These are phyloP conservation scores for Sarcophaga rosellei DNA, from an alignment of 2,888 invertebrate genomes.

Conservation along the genomic window DNA sequence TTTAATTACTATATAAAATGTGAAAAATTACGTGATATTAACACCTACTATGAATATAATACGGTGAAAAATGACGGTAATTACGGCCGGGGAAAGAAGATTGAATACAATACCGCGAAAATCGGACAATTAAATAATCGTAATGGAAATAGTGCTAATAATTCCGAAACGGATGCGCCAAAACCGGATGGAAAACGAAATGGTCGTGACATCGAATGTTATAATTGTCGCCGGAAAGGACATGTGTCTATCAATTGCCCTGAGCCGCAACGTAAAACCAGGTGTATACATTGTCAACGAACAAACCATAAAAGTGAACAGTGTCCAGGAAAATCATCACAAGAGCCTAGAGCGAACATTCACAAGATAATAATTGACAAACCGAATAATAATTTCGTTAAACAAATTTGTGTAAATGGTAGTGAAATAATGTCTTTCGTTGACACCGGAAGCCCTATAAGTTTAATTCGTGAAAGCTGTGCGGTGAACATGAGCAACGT, in stretches of 20 bases:
- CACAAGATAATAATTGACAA: conserved; percentile 23
- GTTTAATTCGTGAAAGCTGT: conserved; percentile 22
- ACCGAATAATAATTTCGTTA: background rate
- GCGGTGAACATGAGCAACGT: background rate
- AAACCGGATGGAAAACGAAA: conserved; percentile 12
- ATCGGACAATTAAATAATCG: background rate
- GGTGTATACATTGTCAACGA: conserved; percentile 16
- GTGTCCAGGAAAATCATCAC: conserved; percentile 2
- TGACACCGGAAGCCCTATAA: conserved; percentile 35
- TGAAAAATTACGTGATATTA: conserved; percentile 71
- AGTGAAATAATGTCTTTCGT: conserved; percentile 15
- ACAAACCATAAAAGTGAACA: conserved; percentile 37
- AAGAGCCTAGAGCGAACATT: conserved; percentile 9
- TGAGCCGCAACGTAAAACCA: conserved; percentile 24
- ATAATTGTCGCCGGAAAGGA: conserved; percentile 33
- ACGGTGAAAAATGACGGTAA: conserved; percentile 2
- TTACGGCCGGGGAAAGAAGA: conserved; percentile 12
- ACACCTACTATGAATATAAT: conserved; percentile 44
- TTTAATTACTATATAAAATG: conserved; percentile 76
- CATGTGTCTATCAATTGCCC: conserved; percentile 33
- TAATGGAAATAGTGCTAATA: conserved; percentile 11
- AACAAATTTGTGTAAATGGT: conserved; percentile 5
- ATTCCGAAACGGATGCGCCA: background rate
- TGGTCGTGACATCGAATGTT: conserved; percentile 23
- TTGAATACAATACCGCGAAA: background rate